phyloP scores from a whole-genome alignment of 2,797 vertebrate genomes.

The Gallinago solitaria region DNA sequence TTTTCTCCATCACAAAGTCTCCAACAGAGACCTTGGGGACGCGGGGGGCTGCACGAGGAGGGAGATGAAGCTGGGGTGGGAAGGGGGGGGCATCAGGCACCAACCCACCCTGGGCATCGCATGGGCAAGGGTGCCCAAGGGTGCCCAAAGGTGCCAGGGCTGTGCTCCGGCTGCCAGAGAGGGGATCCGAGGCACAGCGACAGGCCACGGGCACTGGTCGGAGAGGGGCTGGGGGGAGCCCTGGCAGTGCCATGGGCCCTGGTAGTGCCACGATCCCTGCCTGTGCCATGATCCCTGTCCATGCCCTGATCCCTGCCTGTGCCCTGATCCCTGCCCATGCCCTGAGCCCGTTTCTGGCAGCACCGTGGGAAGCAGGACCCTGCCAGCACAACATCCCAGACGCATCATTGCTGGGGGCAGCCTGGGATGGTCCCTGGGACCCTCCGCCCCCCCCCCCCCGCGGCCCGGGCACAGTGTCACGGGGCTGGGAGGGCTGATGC shows the following conservation, averaged over 20 bases:
- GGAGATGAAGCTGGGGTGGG: no score
- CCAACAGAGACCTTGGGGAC: rapidly evolving
- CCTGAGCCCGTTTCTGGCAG: background rate
- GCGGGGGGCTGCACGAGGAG: background rate
- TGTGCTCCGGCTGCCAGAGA: rapidly evolving
- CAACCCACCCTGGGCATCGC: rapidly evolving
- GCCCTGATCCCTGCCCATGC: background rate
- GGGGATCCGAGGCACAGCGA: rapidly evolving
- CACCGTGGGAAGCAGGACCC: no score
- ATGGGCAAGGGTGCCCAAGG: rapidly evolving
- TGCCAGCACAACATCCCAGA: rapidly evolving
- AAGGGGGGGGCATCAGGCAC: rapidly evolving
- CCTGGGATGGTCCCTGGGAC: background rate
- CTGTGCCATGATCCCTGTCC: rapidly evolving
- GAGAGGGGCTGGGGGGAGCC: background rate
- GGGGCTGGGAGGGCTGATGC: background rate
- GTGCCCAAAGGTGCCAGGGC: background rate
- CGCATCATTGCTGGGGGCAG: rapidly evolving
- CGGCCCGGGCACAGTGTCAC: rapidly evolving
- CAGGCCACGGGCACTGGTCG: rapidly evolving
- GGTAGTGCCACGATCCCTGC: no score
- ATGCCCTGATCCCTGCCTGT: no score
- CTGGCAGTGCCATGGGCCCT: rapidly evolving
- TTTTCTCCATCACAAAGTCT: background rate
- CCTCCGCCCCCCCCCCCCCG: no score